These are phyloP conservation scores for Aricia agestis DNA, from an alignment of 1,140 invertebrate species.

Conservation along the genomic window DNA sequence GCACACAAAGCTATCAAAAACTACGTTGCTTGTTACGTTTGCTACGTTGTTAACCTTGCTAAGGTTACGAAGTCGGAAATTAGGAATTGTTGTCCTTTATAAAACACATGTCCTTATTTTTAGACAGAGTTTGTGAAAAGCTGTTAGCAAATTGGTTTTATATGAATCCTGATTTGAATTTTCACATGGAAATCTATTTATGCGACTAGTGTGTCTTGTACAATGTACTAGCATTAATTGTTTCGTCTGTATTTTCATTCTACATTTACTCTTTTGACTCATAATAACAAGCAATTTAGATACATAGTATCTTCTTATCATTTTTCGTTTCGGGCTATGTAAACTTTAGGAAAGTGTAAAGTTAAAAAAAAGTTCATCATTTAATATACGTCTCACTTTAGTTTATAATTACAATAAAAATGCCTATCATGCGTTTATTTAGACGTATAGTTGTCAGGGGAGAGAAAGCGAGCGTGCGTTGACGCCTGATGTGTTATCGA, in stretches of 20 bases:
- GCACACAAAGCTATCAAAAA: not conserved
- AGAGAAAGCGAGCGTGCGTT: conserved; percentile 47
- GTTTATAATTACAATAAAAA: conserved; percentile 33
- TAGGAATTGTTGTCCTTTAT: no score
- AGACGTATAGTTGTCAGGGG: conserved; percentile 27
- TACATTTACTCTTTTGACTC: not conserved
- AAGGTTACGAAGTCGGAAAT: no score
- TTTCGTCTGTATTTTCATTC: no score
- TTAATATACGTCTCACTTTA: not conserved
- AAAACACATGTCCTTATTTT: no score
- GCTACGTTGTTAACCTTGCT: no score
- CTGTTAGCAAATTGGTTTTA: no score
- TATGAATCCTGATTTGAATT: not conserved
- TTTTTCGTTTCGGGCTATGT: no score
- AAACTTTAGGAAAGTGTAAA: not conserved
- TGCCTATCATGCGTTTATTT: conserved; percentile 25
- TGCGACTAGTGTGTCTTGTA: no score
- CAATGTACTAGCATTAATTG: no score
- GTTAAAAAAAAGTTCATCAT: not conserved
- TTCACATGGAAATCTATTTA: not conserved
- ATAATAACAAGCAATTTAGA: no score
- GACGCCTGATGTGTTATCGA: conserved; percentile 52
- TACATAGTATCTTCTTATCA: no score
- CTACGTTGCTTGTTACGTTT: not conserved
- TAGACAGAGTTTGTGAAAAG: no score